phyloP scores from a whole-genome alignment of 2,797 vertebrate genomes.

The Galaxias olidus region DNA sequence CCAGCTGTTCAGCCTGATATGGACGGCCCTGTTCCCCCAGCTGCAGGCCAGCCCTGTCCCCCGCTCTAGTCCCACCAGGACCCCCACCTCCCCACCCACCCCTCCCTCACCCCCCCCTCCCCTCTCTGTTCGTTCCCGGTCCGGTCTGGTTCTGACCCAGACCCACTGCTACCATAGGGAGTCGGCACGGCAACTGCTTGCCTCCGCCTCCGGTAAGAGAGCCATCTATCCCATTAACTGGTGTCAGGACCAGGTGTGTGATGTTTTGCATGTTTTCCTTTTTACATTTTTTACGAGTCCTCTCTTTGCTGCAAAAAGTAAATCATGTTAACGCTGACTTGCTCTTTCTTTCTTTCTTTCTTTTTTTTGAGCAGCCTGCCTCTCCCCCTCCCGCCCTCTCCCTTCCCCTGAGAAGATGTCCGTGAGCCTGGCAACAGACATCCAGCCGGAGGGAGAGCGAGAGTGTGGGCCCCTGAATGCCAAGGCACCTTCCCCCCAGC shows the following conservation, averaged over 20 bases:
- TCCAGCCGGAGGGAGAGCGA: slow-evolving; percentile 96
- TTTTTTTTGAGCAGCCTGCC: slow-evolving; percentile 47
- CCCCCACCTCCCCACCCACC: slow-evolving; percentile 32
- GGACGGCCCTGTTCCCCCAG: slow-evolving; percentile 65
- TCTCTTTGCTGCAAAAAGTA: too few species aligned
- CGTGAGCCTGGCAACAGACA: slow-evolving; percentile 87
- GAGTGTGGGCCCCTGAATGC: slow-evolving; percentile 78
- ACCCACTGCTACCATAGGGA: too few species aligned
- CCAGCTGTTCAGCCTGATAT: slow-evolving; percentile 61
- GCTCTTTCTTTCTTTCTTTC: slow-evolving; percentile 14
- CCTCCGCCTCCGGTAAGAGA: too few species aligned
- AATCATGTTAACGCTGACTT: not conserved
- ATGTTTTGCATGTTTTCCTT: too few species aligned
- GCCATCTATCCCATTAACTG: too few species aligned
- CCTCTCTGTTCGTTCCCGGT: too few species aligned
- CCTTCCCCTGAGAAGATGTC: slow-evolving; percentile 86
- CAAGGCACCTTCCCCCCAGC: slow-evolving; percentile 80
- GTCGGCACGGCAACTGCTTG: too few species aligned
- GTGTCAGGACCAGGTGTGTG: too few species aligned
- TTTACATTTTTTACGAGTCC: too few species aligned
- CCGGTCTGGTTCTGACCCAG: too few species aligned
- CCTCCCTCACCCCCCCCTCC: not conserved
- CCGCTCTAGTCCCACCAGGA: slow-evolving; percentile 66
- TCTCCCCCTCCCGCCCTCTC: slow-evolving; percentile 66
- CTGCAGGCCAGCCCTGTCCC: slow-evolving; percentile 49